These are phyloP conservation scores for Chionomys nivalis DNA, from an alignment of 2,113 vertebrate genomes.

Conservation along the genomic window DNA sequence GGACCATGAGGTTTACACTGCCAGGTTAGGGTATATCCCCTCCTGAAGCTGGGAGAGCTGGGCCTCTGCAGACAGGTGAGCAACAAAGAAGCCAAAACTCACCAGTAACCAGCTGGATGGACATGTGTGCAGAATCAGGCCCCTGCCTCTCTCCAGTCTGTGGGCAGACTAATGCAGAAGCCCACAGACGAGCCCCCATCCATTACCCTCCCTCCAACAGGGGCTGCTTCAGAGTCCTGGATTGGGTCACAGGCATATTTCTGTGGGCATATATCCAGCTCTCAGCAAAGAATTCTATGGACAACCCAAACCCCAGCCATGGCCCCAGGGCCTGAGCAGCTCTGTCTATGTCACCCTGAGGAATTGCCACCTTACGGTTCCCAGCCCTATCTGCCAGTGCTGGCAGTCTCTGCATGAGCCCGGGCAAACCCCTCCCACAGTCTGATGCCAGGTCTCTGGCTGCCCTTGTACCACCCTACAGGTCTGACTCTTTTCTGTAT, in stretches of 20 bases:
- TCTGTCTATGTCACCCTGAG: no score
- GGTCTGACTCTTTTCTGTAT: not conserved
- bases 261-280: not conserved
- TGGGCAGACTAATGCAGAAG: not conserved
- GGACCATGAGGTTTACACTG: rapidly evolving
- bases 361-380: no score
- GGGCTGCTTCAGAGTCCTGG: not conserved
- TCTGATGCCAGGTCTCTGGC: rapidly evolving
- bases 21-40: not conserved
- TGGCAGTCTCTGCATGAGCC: not conserved
- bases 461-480: not conserved
- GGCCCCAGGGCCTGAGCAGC: not conserved
- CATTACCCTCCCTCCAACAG: not conserved
- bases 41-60: not conserved
- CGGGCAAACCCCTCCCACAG: not conserved
- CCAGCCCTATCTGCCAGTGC: not conserved
- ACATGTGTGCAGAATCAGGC: no score
- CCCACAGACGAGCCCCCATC: not conserved
- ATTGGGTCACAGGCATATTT: no score
- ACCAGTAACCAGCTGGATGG: no score
- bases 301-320: not conserved
- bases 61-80: not conserved
- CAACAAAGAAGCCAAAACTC: not conserved
- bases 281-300: not conserved
- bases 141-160: rapidly evolving